Base-by-base conservation (phyloP, 2,797 vertebrate species). In the Dallia pectoralis region DNA sequence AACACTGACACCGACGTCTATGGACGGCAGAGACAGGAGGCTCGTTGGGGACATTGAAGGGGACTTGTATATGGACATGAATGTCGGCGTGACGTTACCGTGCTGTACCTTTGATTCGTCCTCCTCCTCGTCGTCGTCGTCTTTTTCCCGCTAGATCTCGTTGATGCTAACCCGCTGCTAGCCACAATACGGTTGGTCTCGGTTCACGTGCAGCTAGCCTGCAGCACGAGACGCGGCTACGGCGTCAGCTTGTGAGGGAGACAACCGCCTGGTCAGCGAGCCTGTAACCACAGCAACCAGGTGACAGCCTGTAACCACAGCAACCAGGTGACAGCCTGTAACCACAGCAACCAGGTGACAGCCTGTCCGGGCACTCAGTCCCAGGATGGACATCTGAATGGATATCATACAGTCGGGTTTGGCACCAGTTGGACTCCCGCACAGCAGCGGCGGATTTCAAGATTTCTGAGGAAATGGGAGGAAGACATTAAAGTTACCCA, bases 391-490 rank as follows among this genome's bases (percentile, higher is more conserved):
- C n/a, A 48, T 30, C 29, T 49, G 16, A 64, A 67, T 4, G 8
- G 67, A 9, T 9, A 53, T 69, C 16, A 32, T 51, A 33, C 47
- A 22, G n/a, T 22, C 19, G 40, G 29, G 18, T 69, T 30, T 32
- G 67, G 11, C 53, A 59, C 9, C 53, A 27, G 9, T 59, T 59
- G 22, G 53, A 14, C 22, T 7, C 33, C 40, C 44, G 9, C 65
- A 59, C 65, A 22, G n/a, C 22, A 67, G 32, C 19, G 44, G 22
- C 12, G 65, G 16, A 63, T 5, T 47, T 25, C 12, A 67, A 22
- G 36, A 44, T 40, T 67, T 22, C n/a, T 6, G 47, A 67, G 36
- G 36, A 67, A 67, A 67, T 67, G 36, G 9, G 65, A 63, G 30
- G 29, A 32, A 63, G 30, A 63, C 18, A 29, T 22, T 9, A 25